Conservation (phyloP, 2,797 vertebrate genomes). For the Lagocephalus sceleratus region DNA sequence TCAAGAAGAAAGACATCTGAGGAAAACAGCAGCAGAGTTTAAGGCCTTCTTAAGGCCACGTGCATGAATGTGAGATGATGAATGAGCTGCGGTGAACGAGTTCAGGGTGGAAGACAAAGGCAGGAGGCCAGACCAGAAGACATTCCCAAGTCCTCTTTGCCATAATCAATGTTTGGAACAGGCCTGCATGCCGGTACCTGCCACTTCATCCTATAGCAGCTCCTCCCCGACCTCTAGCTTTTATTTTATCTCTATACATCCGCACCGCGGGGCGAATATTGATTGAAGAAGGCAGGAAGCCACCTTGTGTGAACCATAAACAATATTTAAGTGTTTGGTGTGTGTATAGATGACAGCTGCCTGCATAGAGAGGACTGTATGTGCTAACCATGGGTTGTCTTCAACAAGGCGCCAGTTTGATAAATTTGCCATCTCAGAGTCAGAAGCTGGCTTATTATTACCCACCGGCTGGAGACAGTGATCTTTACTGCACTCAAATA, state of each 20-base stretch:
- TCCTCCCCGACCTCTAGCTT: conserved; percentile 12
- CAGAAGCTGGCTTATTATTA: conserved; percentile 40
- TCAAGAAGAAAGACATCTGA: conserved; percentile 9
- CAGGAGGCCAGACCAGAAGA: conserved; percentile 38
- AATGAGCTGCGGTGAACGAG: conserved; percentile 37
- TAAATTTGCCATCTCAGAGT: conserved; percentile 51
- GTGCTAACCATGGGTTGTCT: conserved; percentile 52
- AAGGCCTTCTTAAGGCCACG: neutral
- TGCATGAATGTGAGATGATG: conserved; percentile 32
- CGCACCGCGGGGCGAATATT: conserved; percentile 10
- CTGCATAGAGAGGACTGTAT: conserved; percentile 47
- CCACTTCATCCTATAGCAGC: conserved; percentile 17
- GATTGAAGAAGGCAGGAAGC: conserved; percentile 20
- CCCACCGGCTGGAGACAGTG: conserved; percentile 19
- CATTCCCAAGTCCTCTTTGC: conserved; percentile 20
- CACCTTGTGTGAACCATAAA: conserved; percentile 58
- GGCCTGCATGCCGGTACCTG: conserved; percentile 36
- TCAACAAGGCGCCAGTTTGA: conserved; percentile 54
- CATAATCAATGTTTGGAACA: conserved; percentile 47
- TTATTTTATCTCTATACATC: conserved; percentile 29
- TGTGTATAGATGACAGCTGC: conserved; percentile 64
- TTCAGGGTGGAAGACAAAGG: conserved; percentile 35
- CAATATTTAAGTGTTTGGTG: conserved; percentile 61
- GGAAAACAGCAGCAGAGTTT: conserved; percentile 8
- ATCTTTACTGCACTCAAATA: conserved; percentile 12